Evolutionary conservation across 2,888 invertebrate genomes (phyloP).

Genomic region (Netelia fuscicornis): DNA sequence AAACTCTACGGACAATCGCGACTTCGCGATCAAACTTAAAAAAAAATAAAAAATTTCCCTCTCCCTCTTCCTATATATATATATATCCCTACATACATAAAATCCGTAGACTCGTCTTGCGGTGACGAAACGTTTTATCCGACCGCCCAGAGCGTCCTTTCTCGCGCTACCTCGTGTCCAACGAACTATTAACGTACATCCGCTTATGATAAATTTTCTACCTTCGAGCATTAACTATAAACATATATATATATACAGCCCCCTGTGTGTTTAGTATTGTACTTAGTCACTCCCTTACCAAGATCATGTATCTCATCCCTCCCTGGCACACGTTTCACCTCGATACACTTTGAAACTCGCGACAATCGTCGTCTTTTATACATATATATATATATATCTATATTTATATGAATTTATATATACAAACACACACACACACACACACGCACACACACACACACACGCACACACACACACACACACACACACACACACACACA

Average conservation of each 20-base stretch:
- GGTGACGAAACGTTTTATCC: slow-evolving; percentile 26
- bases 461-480: too few relatives aligned
- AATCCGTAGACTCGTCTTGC: background rate
- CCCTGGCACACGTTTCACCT: slow-evolving; percentile 6
- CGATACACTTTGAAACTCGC: slow-evolving; percentile 28
- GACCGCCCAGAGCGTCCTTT: slow-evolving; percentile 31
- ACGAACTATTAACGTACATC: slow-evolving; percentile 14
- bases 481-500: too few relatives aligned
- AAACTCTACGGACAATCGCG: background rate
- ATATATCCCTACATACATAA: too few relatives aligned
- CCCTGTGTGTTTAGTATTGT: background rate
- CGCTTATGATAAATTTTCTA: slow-evolving; percentile 15
- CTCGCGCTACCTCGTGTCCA: slow-evolving; percentile 11
- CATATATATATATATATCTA: background rate
- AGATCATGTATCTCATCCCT: slow-evolving; percentile 43
- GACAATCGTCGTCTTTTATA: slow-evolving; percentile 11
- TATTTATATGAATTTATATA: background rate
- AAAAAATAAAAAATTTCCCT: background rate
- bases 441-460: too few relatives aligned
- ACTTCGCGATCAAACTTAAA: slow-evolving; percentile 13
- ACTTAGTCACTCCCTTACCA: slow-evolving; percentile 10
- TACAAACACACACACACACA: too few relatives aligned
- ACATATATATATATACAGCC: background rate
- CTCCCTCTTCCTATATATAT: too few relatives aligned
- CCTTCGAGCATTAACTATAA: background rate